Base-by-base conservation (phyloP, 1,140 invertebrate species). In the Schlechtendalia chinensis region DNA sequence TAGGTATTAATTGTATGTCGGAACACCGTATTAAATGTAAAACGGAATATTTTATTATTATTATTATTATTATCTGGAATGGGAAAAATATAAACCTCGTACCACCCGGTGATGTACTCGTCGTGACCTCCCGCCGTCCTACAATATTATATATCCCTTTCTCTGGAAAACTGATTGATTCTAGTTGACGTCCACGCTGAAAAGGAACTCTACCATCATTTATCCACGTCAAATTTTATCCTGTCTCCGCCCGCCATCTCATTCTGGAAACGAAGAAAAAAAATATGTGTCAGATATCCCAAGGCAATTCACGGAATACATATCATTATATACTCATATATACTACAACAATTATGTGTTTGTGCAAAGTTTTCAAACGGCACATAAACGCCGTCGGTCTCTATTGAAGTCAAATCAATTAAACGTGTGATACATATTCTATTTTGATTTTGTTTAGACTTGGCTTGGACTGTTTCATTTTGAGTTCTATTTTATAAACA, bases 201-300 rank as follows among this genome's bases (percentile, higher is more conserved):
- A 32, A n/a, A 39, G 5, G 24, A 79, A 79, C 39, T 27, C 22
- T 29, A 32, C 72, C n/a, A 22, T 79, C 75, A 61, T 79, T 63
- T 47, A 61, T 79, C 58, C 58, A 50, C 6, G 58, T 79, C 75
- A 61, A 79, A 79, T 79, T n/a, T 19, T 63, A 79, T 79, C 47
- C 24, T 29, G 54, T 39, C 3, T 47, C 17, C 24, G 3, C 32
- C 32, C 47, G 6, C 22, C 8, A 47, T 22, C 5, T 4, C 4
- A 32, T 32, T 32, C 59, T 19, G 22, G 22, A 1, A 22, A 10
- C 19, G 12, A 27, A 50, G 22, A 47, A 79, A 79, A 63, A 59
- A 61, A 79, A 77, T 58, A 61, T n/a, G 11, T 50, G 58, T 61
- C 58, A 29, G 58, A 45, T 45, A 56, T 61, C 39, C 54, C 14